These are phyloP conservation scores for Dendroctonus ponderosae DNA, from an alignment of 1,140 invertebrate species.

Conservation along the genomic window DNA sequence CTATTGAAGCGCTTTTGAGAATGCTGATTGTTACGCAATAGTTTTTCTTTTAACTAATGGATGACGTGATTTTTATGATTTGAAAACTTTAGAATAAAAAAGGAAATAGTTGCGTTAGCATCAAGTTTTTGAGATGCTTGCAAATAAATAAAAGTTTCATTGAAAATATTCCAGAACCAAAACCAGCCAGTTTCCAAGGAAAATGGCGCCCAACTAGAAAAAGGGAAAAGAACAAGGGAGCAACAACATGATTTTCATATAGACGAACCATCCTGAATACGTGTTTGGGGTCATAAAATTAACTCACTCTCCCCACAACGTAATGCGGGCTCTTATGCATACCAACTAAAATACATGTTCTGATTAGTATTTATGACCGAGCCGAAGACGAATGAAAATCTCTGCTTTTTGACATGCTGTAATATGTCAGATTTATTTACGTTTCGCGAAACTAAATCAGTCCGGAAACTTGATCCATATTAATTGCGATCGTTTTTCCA, in stretches of 20 bases:
- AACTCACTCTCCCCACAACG: slow-evolving; percentile 2
- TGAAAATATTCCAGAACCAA: too few species aligned
- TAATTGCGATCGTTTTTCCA: slow-evolving; percentile 12
- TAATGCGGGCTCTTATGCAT: slow-evolving; percentile 4
- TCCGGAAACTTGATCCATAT: slow-evolving; percentile 11
- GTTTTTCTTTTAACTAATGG: too few species aligned
- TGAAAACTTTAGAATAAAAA: too few species aligned
- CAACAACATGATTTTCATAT: not conserved
- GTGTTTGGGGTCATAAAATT: slow-evolving; percentile 1
- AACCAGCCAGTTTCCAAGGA: too few species aligned
- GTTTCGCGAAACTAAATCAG: slow-evolving; percentile 11
- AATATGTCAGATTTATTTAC: slow-evolving; percentile 10
- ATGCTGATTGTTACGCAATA: too few species aligned
- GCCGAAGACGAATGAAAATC: not conserved
- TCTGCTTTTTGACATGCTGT: slow-evolving; percentile 8
- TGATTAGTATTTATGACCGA: slow-evolving; percentile 15
- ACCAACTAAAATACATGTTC: slow-evolving; percentile 14
- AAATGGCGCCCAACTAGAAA: too few species aligned
- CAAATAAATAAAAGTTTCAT: too few species aligned
- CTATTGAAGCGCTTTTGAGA: too few species aligned
- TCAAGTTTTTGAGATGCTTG: too few species aligned
- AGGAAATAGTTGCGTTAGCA: too few species aligned
- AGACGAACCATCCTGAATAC: slow-evolving; percentile 5
- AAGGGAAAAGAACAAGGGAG: too few species aligned
- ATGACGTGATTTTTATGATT: too few species aligned